These are phyloP conservation scores for Seriola rivoliana DNA, from an alignment of 2,113 vertebrate species.

Conservation along the genomic window DNA sequence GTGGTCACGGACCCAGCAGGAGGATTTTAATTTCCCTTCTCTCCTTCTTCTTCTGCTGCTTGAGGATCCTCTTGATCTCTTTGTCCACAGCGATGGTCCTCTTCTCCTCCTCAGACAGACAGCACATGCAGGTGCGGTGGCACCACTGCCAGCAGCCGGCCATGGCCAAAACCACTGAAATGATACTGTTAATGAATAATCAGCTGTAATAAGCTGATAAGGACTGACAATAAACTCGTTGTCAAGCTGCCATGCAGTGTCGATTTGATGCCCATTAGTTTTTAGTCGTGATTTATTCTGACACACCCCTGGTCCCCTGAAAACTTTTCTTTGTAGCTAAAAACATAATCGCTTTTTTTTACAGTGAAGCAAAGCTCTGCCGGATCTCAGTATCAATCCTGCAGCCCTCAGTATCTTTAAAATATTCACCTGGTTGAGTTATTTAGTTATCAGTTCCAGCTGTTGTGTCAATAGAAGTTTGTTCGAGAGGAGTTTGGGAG, in stretches of 20 bases:
- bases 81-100: constrained; percentile 81
- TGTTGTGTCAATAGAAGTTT: background rate
- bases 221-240: background rate
- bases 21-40: constrained; percentile 89
- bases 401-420: background rate
- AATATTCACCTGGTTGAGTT: background rate
- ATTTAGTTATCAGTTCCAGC: background rate
- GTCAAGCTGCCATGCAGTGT: background rate
- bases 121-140: constrained; percentile 83
- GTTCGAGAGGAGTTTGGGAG: background rate
- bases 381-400: no score
- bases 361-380: background rate
- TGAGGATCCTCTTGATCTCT: constrained; percentile 87
- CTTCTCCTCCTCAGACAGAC: constrained; percentile 88
- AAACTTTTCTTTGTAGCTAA: background rate
- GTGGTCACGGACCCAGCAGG: constrained; percentile 86
- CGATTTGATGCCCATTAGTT: background rate
- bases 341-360: background rate
- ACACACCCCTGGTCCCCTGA: background rate
- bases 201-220: constrained; percentile 8
- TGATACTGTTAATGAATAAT: constrained; percentile 29
- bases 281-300: background rate
- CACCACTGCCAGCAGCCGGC: constrained; percentile 75
- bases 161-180: constrained; percentile 68
- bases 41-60: constrained; percentile 87